Evolutionary conservation across 2,797 vertebrate genomes (phyloP).

Genomic region (Tragopan temminckii): DNA sequence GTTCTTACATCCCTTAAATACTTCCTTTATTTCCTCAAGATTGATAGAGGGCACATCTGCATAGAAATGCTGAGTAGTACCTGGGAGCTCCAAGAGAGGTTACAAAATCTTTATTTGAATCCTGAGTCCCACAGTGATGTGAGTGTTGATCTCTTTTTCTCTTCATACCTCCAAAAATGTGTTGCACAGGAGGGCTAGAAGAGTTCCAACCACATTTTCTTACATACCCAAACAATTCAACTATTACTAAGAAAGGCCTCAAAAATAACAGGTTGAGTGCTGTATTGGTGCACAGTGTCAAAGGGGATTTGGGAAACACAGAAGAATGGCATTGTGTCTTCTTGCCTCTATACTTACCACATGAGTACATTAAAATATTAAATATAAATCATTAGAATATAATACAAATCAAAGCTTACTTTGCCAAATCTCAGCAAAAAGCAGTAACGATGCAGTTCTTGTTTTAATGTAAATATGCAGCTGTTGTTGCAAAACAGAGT

Average conservation of each 20-base stretch:
- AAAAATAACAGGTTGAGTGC: not conserved
- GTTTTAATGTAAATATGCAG: not conserved
- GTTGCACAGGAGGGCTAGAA: not conserved
- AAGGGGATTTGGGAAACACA: not conserved
- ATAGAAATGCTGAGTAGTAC: not conserved
- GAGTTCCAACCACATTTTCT: not conserved
- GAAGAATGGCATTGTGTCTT: accelerated
- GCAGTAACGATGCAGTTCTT: not conserved
- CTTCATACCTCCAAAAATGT: not conserved
- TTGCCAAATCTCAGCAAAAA: not conserved
- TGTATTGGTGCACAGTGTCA: not conserved
- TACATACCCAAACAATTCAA: not conserved
- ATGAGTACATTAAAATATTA: not conserved
- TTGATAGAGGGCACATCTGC: not conserved
- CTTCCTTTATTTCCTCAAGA: not conserved
- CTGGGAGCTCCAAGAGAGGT: not conserved
- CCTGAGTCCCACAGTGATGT: not conserved
- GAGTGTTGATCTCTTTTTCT: not conserved
- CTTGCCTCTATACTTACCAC: accelerated
- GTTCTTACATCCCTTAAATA: not conserved
- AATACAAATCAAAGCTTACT: not conserved
- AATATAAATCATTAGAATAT: not conserved
- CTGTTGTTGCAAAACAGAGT: conserved; percentile 1
- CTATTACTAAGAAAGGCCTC: not conserved
- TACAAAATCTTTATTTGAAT: not conserved